These are phyloP conservation scores for Pandion haliaetus DNA, from an alignment of 2,113 vertebrate genomes.

Conservation along the genomic window DNA sequence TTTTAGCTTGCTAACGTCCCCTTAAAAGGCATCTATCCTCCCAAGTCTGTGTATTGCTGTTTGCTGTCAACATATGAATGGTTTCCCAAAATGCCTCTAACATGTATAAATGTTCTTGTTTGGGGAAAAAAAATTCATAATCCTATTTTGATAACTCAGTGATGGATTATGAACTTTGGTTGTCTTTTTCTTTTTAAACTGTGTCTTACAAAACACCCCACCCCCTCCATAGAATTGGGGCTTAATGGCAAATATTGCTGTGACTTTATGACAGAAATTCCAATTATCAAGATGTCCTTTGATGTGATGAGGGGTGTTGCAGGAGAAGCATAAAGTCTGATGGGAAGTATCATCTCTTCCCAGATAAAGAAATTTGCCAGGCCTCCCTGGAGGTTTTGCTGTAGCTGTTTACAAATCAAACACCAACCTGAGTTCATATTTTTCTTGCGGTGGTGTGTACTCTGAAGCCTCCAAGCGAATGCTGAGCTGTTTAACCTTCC, in stretches of 20 bases:
- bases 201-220: background rate
- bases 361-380: background rate
- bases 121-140: background rate
- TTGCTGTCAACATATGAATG: background rate
- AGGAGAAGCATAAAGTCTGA: background rate
- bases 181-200: background rate
- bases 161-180: slow-evolving; percentile 24
- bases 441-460: background rate
- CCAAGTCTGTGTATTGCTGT: background rate
- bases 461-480: background rate
- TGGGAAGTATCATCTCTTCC: background rate
- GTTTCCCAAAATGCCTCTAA: slow-evolving; percentile 11
- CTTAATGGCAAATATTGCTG: background rate
- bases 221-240: background rate
- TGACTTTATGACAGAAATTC: slow-evolving; percentile 13
- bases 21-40: slow-evolving; percentile 27
- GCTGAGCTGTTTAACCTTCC: background rate
- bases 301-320: background rate
- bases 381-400: background rate
- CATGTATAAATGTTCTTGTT: background rate
- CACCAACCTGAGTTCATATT: background rate
- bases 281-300: background rate
- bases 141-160: background rate
- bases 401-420: background rate
- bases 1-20: slow-evolving; percentile 11